phyloP scores from a whole-genome alignment of 1,140 invertebrate species.

The Drosophila guanche region DNA sequence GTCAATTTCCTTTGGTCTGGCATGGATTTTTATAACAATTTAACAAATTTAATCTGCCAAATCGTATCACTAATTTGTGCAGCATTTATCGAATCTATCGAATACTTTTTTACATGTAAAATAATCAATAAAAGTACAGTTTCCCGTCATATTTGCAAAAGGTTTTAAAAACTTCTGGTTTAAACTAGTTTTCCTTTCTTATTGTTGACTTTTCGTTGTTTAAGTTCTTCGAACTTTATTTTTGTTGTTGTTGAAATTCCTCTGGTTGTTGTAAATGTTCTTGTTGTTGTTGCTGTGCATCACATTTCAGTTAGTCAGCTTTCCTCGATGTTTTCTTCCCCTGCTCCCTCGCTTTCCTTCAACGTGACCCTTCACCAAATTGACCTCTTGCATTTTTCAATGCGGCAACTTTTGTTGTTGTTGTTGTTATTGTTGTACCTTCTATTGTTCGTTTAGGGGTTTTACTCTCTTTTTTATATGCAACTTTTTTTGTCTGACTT shows the following conservation, averaged over 20 bases:
- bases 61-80: too few species aligned
- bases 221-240: conserved; percentile 5
- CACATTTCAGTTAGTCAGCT: conserved; percentile 66
- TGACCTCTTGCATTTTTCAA: conserved; percentile 46
- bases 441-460: conserved; percentile 21
- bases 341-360: too few species aligned
- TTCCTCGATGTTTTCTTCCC: conserved; percentile 8
- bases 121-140: too few species aligned
- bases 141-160: not conserved
- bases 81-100: too few species aligned
- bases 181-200: conserved; percentile 21
- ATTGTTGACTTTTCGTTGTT: conserved; percentile 25
- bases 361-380: not conserved
- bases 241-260: conserved; percentile 30
- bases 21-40: too few species aligned
- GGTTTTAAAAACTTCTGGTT: conserved; percentile 5
- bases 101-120: too few species aligned
- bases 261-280: conserved; percentile 7
- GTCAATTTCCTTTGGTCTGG: too few species aligned
- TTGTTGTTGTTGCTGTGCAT: conserved; percentile 48
- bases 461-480: conserved; percentile 28
- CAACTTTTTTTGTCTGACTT: conserved; percentile 46
- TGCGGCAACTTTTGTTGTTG: conserved; percentile 40
- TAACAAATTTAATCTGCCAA: too few species aligned
- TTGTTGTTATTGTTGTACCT: conserved; percentile 8